Evolutionary conservation across 2,113 vertebrate species (phyloP), one percentile per base, ranked within the genome.

Genomic region (Salminus brasiliensis): DNA sequence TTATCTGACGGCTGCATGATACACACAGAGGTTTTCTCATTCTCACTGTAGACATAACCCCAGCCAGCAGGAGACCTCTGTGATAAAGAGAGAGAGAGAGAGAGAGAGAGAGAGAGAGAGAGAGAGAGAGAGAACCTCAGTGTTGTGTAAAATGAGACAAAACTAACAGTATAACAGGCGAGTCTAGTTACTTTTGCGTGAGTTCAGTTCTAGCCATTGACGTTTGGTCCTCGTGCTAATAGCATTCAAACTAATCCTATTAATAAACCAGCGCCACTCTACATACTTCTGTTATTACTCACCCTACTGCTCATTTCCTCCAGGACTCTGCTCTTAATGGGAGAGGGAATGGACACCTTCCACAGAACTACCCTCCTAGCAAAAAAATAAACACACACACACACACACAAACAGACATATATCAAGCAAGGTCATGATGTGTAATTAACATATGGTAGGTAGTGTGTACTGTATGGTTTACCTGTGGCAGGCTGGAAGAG

Each of bases 401-500:
- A 71, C 73, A 75, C 36, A 27, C 6, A 25, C 27, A 25, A 15
- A 21, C 18, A 25, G 21, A 65, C 4, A 23, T 16, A 18, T 65
- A 13, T 16, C 18, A 30, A 7, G 8, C 32, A 6, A 18, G 11
- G 2, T 63, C 18, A n/a, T 16, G 18, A 5, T 21, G 18, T 3
- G 21, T 52, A 52, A 52, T 52, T 21, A 52, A n/a, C 18, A 5
- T 52, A 1, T 52, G 47, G 47, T n/a, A 52, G 27, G 10, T 32
- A 77, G 25, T 60, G 34, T 67, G 11, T 34, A 18, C 9, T 9
- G 45, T 66, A 10, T 72, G 29, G 88, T 69, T 75, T 59, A 88
- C 93, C 90, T 93, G 43, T 71, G 83, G 79, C 89, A 92, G 15
- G 72, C 73, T 52, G 87, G 89, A 21, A 91, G 47, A 27, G 63